Conservation (phyloP, 2,797 vertebrate genomes). For the Myripristis jacobus region DNA sequence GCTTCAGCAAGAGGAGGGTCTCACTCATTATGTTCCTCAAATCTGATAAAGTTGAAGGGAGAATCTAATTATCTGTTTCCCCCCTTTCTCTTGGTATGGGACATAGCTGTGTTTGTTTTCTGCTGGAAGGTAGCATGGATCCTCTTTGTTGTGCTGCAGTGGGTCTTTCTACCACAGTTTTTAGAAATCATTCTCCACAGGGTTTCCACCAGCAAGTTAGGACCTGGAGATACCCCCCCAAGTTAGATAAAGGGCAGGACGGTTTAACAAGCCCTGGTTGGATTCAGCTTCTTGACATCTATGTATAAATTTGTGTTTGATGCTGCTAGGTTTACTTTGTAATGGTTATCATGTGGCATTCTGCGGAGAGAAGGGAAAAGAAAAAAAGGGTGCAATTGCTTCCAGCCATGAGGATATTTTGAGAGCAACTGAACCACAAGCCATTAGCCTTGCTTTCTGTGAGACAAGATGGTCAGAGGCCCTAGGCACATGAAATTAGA, state of each 20-base stretch:
- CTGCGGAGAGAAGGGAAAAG: constrained; percentile 3
- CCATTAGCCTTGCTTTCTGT: constrained; percentile 62
- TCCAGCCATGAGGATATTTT: constrained; percentile 43
- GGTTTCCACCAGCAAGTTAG: constrained; percentile 4
- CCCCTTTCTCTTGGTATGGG: neutral
- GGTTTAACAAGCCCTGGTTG: neutral
- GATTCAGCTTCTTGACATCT: constrained; percentile 10
- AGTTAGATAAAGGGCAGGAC: constrained; percentile 4
- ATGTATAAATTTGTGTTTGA: constrained; percentile 18
- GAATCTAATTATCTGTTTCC: neutral
- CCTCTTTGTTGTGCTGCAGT: constrained; percentile 16
- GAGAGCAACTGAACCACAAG: constrained; percentile 61
- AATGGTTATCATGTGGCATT: constrained; percentile 32
- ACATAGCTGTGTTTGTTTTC: constrained; percentile 14
- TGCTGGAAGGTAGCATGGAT: neutral
- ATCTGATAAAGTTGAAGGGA: constrained; percentile 8
- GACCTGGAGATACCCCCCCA: no score
- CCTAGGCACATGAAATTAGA: constrained; percentile 46
- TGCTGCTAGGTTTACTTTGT: constrained; percentile 5
- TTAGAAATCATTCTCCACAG: neutral
- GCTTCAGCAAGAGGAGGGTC: neutral
- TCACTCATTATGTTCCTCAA: neutral
- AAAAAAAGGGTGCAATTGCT: constrained; percentile 21
- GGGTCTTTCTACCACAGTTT: constrained; percentile 5
- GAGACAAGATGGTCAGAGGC: constrained; percentile 40